Evolutionary conservation across 2,797 vertebrate genomes (phyloP), one percentile per base, ranked within the genome.

Genomic region (Gastrophryne carolinensis): DNA sequence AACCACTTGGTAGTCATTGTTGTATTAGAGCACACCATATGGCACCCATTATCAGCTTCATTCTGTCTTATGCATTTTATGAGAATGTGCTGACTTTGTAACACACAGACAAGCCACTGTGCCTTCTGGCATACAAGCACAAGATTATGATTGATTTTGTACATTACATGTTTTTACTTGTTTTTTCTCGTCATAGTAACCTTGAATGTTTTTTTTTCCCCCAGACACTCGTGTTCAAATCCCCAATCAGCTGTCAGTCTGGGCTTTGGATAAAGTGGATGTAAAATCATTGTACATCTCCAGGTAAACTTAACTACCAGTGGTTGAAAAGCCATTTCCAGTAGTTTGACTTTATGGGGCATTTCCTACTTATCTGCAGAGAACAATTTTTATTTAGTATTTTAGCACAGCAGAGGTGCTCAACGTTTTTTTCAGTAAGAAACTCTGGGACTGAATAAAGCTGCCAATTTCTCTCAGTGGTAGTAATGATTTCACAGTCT

Each of bases 401-500:
- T 67, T 75, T 67, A 67, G 49, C 56, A 69, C 73, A 52, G 64
- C 44, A 50, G 34, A 75, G 64, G 41, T 61, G 73, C 54, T 61
- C 50, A 68, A 3, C 34, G 19, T 61, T 49, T 66, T 67, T 67
- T 56, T 69, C 57, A 30, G 30, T 23, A 34, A 13, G 24, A 65
- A 50, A 29, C 44, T 67, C n/a, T 32, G 63, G 58, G 62, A 75
- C 49, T 73, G 57, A 63, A 72, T 72, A 73, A 73, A 65, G 41
- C 47, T 61, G 64, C 73, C 32, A 69, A 37, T 57, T 57, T 67
- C 63, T 66, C 52, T 52, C 41, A 50, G 30, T 60, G 54, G 56
- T 61, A 75, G 64, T 68, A 49, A 60, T 60, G 53, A 75, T 67
- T 75, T 75, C 73, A 75, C 73, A 68, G 54, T 68, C 56, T 68